phyloP scores from a whole-genome alignment of 2,113 vertebrate genomes.

The Trematocara variabile region DNA sequence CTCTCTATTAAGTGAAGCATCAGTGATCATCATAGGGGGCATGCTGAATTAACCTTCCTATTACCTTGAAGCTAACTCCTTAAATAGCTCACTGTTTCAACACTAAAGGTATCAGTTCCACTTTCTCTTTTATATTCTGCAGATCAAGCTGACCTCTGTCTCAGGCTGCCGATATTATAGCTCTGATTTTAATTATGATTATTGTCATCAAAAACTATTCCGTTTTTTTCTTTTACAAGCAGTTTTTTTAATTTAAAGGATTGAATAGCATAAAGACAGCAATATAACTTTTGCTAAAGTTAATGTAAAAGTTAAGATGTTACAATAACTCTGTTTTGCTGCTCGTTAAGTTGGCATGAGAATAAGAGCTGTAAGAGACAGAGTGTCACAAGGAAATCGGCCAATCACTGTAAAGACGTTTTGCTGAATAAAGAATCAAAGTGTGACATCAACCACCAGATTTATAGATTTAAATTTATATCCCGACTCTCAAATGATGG shows the following conservation, averaged over 20 bases:
- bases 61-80: conserved; percentile 71
- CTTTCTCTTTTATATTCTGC: neutral
- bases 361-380: neutral
- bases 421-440: neutral
- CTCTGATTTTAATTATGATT: neutral
- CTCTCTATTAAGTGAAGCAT: conserved; percentile 71
- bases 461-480: neutral
- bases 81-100: conserved; percentile 53
- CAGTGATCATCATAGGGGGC: conserved; percentile 71
- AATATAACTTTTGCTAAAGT: neutral
- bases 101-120: conserved; percentile 17
- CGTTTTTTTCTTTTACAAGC: neutral
- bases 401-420: neutral
- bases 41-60: conserved; percentile 70
- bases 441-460: neutral
- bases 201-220: neutral
- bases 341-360: neutral
- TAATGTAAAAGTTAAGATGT: neutral
- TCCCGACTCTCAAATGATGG: neutral
- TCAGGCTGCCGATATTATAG: neutral
- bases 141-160: neutral
- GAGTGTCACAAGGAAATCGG: neutral
- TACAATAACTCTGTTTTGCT: neutral
- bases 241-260: neutral
- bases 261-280: neutral